Evolutionary conservation across 1,140 invertebrate genomes (phyloP).

Genomic region (Hermetia illucens): DNA sequence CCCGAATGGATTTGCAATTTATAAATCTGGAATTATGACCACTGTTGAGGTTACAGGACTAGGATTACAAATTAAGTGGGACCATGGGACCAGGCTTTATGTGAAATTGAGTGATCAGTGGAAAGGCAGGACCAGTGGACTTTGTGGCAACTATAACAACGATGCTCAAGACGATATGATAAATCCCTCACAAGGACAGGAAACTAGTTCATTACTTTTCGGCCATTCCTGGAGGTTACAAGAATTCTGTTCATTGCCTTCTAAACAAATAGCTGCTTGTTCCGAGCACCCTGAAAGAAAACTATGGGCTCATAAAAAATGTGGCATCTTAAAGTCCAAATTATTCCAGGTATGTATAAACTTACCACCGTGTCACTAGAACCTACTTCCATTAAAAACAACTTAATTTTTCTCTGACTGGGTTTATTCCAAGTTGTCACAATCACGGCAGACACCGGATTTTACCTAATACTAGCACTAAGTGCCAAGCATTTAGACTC

Average conservation of each 20-base stretch:
- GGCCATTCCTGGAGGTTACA: constrained; percentile 80
- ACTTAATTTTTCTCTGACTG: too few species aligned
- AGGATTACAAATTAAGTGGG: constrained; percentile 74
- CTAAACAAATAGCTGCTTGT: constrained; percentile 47
- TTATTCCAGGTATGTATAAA: constrained; percentile 43
- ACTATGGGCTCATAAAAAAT: constrained; percentile 61
- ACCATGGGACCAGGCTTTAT: constrained; percentile 68
- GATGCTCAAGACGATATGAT: constrained; percentile 71
- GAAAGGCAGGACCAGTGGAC: constrained; percentile 62
- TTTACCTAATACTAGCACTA: too few species aligned
- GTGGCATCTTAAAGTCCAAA: constrained; percentile 54
- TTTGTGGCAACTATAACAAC: constrained; percentile 85
- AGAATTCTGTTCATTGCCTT: constrained; percentile 47
- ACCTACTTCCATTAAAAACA: too few species aligned
- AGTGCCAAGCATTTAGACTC: too few species aligned
- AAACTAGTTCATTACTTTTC: constrained; percentile 58
- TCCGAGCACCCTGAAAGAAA: constrained; percentile 53
- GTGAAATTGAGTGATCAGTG: constrained; percentile 58
- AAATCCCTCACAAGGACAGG: constrained; percentile 61
- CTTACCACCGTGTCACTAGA: too few species aligned
- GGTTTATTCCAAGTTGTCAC: too few species aligned
- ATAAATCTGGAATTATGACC: constrained; percentile 52
- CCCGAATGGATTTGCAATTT: constrained; percentile 21
- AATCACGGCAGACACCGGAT: too few species aligned
- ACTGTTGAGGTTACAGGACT: constrained; percentile 63